Evolutionary conservation across 2,888 invertebrate species (phyloP).

Genomic region (Tenthredo amoena): DNA sequence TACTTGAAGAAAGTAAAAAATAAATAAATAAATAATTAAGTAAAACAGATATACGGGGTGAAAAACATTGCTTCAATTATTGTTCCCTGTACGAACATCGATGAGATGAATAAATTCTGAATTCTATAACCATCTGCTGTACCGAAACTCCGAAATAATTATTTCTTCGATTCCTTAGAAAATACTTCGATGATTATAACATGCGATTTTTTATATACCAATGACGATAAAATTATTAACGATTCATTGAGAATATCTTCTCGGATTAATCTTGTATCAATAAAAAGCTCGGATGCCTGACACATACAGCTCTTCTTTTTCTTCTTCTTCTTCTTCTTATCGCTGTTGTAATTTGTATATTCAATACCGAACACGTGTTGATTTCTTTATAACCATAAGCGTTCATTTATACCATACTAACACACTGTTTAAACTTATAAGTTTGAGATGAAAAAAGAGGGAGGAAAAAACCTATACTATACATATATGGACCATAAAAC

Average conservation of each 20-base stretch:
- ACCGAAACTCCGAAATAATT: not conserved
- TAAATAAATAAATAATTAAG: not conserved
- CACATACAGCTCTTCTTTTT: not conserved
- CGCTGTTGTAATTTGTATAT: constrained; percentile 17
- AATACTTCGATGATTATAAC: not conserved
- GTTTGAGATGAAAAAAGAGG: not conserved
- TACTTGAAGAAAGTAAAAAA: not conserved
- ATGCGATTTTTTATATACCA: not conserved
- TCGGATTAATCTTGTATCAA: not conserved
- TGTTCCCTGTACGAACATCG: not conserved
- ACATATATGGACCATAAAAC: not conserved
- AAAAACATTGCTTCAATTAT: not conserved
- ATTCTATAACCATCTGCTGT: not conserved
- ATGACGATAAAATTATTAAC: not conserved
- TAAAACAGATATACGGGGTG: not conserved
- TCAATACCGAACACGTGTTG: constrained; percentile 9
- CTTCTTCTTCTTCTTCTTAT: not conserved
- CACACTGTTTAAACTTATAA: not conserved
- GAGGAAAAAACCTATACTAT: not conserved
- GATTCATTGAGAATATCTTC: not conserved
- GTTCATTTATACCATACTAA: not conserved
- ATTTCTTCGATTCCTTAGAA: not conserved
- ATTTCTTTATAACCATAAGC: not conserved
- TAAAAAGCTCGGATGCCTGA: not conserved
- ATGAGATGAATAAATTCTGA: not conserved